Base-by-base conservation (phyloP, 2,797 vertebrate species). In the Tragopan temminckii region DNA sequence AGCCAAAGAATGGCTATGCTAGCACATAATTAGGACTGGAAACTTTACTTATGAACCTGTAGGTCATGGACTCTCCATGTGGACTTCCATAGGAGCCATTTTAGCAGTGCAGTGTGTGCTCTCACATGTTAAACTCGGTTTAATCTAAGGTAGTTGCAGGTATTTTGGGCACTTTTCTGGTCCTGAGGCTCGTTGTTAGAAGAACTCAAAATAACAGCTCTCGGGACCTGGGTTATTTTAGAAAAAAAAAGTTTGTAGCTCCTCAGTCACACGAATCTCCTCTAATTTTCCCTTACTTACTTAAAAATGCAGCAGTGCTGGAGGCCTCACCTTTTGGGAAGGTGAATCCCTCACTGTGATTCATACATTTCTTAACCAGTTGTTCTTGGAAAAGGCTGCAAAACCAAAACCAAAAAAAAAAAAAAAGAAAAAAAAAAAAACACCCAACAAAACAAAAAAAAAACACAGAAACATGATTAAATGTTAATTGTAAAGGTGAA, bases 401-500 rank as follows among this genome's bases (percentile, higher is more conserved):
- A 79, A 92, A 43, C 21, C 42, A 23, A 55, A 55, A 53, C 29
- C 31, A 31, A 17, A 29, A 16, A 27, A 27, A 25, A 50, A 6
- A 27, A 19, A 25, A 75, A 88, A 71, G n/a, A n/a, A n/a, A n/a
- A n/a, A 23, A 52, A 52, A 29, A 52, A 29, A 50, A 50, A 50
- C 7, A 5, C 23, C 48, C 23, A 27, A 53, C 52, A 53, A 53
- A 29, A 18, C 16, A 19, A 31, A 31, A 52, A 8, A 29, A 20
- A 27, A 75, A 86, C 24, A 48, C 46, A 74, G 33, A 63, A 87
- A 63, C 9, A 5, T 11, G 20, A 85, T 74, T 87, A 76, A 81
- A 85, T 67, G 7, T 58, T 79, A 79, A 81, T 52, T 68, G 25
- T 40, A 52, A 86, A 81, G 63, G 57, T 63, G 64, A 87, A 45